Evolutionary conservation across 2,888 invertebrate species (phyloP).

Genomic region (Lasioglossum vierecki): DNA sequence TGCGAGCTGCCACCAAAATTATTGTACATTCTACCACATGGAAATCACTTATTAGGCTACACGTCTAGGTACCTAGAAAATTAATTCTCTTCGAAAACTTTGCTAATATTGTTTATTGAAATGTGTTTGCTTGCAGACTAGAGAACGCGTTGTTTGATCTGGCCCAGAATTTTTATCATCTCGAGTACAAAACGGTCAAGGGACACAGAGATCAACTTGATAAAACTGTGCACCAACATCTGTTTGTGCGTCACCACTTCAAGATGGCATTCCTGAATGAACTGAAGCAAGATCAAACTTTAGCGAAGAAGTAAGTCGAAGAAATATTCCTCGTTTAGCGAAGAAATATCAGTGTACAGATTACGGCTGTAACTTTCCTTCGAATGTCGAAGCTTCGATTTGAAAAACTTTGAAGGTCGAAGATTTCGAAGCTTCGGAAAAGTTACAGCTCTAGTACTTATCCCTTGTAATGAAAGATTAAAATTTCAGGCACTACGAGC

Average conservation of each 20-base stretch:
- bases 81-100: background rate
- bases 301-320: constrained; percentile 92
- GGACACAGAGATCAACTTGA: constrained; percentile 95
- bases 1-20: constrained; percentile 97
- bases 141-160: constrained; percentile 98
- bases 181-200: constrained; percentile 93
- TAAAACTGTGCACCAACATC: constrained; percentile 94
- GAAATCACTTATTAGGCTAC: constrained; percentile 92
- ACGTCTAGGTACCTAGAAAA: constrained; percentile 85
- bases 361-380: too few relatives aligned
- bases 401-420: too few relatives aligned
- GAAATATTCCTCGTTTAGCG: too few relatives aligned
- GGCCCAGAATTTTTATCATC: constrained; percentile 96
- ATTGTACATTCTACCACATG: constrained; percentile 95
- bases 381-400: too few relatives aligned
- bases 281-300: constrained; percentile 94
- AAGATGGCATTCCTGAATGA: constrained; percentile 98
- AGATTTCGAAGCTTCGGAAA: too few relatives aligned
- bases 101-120: background rate
- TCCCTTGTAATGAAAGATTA: background rate
- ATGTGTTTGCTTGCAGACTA: constrained; percentile 85
- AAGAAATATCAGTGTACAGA: background rate
- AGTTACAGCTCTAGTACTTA: too few relatives aligned
- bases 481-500: constrained; percentile 88
- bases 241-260: constrained; percentile 98